Percentiles rank a stretch among this genome's conserved stretches.
Evolutionary conservation across 2,888 invertebrate genomes (phyloP).

Genomic region (Acanthosepion lycidas): DNA sequence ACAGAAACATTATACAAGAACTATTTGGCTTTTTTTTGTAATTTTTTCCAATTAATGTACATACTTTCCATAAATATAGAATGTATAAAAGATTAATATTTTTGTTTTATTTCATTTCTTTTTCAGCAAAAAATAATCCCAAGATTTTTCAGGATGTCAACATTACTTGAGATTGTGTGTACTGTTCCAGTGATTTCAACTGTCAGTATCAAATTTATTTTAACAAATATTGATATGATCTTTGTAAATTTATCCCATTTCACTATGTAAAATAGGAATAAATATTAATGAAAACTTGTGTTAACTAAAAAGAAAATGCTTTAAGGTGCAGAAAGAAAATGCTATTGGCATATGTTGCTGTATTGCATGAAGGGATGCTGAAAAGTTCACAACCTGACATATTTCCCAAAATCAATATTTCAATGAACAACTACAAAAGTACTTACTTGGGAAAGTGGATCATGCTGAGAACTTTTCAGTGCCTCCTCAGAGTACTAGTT

Average conservation of each 20-base stretch:
- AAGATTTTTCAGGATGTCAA: conserved; percentile 93
- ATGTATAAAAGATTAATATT: not conserved
- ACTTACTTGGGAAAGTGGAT: too few species aligned
- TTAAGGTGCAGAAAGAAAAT: too few species aligned
- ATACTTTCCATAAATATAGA: too few species aligned
- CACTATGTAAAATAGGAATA: not conserved
- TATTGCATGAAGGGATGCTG: too few species aligned
- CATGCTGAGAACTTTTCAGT: too few species aligned
- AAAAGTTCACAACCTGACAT: too few species aligned
- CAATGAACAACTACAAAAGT: too few species aligned
- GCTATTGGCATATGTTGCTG: too few species aligned
- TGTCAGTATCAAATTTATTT: conserved; percentile 77
- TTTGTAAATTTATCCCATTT: not conserved
- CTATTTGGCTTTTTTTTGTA: not conserved
- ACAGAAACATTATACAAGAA: not conserved
- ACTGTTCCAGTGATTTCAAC: conserved; percentile 95
- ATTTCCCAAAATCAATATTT: too few species aligned
- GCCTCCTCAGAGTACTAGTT: too few species aligned
- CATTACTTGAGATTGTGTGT: conserved; percentile 95
- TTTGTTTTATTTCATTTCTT: not conserved
- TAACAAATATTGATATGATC: not conserved
- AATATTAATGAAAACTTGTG: not conserved
- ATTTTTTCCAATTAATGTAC: too few species aligned
- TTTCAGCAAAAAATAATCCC: conserved; percentile 81
- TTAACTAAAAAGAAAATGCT: too few species aligned